Base-by-base conservation (phyloP, 2,888 invertebrate species). In the Thereva nobilitata region DNA sequence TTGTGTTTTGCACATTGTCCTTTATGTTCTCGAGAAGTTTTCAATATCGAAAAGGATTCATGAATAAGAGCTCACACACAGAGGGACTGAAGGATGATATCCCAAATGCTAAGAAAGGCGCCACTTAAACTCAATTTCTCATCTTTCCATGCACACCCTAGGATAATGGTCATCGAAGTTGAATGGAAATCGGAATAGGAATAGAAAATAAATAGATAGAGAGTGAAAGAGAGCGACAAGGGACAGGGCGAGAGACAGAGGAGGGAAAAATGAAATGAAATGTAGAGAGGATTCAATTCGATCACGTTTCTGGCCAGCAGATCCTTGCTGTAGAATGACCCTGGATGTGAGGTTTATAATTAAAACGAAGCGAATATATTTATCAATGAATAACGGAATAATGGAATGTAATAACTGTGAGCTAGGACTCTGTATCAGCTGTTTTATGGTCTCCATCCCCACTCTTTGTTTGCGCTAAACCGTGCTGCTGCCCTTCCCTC, bases 91-190 rank as follows among this genome's bases (percentile, higher is more conserved):
- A 23, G 37, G 45, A 59, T 45, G 40, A 50, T 50, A 50, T 50
- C 50, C 38, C 41, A 23, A 41, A 61, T 41, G 45, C 50, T 23
- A 23, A 23, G 41, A 41, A 61, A 61, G 61, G 61, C 61, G 61
- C 61, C 61, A 61, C 61, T 61, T 61, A 61, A 61, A 61, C 61
- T 61, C 50, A 61, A 61, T 61, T 61, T 34, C 61, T 61, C 61
- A 61, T 61, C 61, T 61, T 61, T 61, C 61, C 50, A 23, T 23
- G 61, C 50, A 49, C 61, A 61, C 61, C 23, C 23, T 23, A 23
- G 23, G 23, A 61, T 61, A 61, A 61, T 61, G 61, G 61, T 61
- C 61, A 61, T 61, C 50, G 7, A 61, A 61, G 50, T 61, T 61
- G 61, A 61, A 61, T 61, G 41, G 61, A 61, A 59, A 61, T 61